Conservation (phyloP, 2,113 vertebrate genomes). For the Psilopsiagon aymara region DNA sequence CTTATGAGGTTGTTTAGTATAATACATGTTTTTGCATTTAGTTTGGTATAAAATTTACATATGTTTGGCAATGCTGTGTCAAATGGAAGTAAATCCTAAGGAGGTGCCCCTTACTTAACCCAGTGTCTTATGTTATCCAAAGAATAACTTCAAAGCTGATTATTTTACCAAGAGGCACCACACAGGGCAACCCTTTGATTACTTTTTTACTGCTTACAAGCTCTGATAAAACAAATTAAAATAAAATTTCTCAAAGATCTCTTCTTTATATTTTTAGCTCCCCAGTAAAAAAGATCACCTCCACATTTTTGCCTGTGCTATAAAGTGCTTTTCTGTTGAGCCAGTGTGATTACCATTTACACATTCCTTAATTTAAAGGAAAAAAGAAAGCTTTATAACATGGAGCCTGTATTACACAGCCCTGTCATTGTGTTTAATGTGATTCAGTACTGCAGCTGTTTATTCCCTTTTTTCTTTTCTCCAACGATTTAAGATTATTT, state of each 20-base stretch:
- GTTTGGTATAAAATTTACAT: slow-evolving; percentile 52
- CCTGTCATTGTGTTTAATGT: slow-evolving; percentile 25
- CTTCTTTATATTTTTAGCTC: slow-evolving; percentile 60
- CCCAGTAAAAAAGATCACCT: slow-evolving; percentile 59
- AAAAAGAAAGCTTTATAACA: slow-evolving; percentile 54
- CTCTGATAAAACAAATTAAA: slow-evolving; percentile 67
- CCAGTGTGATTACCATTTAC: slow-evolving; percentile 20
- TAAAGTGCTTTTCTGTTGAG: slow-evolving; percentile 41
- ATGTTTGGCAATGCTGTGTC: slow-evolving; percentile 40
- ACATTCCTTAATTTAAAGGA: slow-evolving; percentile 47
- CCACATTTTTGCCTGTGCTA: background rate
- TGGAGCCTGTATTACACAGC: slow-evolving; percentile 28
- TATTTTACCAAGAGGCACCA: slow-evolving; percentile 69
- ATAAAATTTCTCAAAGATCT: slow-evolving; percentile 65
- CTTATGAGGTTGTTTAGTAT: background rate
- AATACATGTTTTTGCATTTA: slow-evolving; percentile 41
- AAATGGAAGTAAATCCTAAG: slow-evolving; percentile 57
- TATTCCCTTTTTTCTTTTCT: slow-evolving; percentile 53
- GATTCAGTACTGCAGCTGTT: slow-evolving; percentile 51
- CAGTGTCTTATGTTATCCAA: slow-evolving; percentile 68
- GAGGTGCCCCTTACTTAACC: slow-evolving; percentile 41
- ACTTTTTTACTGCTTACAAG: slow-evolving; percentile 59
- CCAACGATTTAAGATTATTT: slow-evolving; percentile 45
- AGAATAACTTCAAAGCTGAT: slow-evolving; percentile 77
- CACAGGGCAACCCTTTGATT: slow-evolving; percentile 67